These are phyloP conservation scores for Bombus confusus DNA, from an alignment of 1,140 invertebrate genomes.

Conservation along the genomic window DNA sequence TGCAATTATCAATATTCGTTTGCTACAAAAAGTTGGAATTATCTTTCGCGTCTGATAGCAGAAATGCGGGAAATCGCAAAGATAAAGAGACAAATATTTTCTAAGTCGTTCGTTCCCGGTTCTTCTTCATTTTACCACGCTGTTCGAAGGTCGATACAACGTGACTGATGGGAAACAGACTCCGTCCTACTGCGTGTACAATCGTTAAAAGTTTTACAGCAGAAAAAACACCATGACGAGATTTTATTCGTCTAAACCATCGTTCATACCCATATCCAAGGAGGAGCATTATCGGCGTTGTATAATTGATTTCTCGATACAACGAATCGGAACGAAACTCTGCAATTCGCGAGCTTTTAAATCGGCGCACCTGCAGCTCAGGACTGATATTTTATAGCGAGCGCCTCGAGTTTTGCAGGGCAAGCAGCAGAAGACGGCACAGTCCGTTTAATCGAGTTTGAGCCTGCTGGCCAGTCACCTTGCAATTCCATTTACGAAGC, in stretches of 20 bases:
- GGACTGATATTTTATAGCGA: not conserved
- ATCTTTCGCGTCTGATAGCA: not conserved
- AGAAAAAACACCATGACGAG: not conserved
- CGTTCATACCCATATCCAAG: no score
- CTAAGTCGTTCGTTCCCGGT: not conserved
- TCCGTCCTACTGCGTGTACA: not conserved
- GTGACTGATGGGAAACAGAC: not conserved
- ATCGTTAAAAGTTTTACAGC: not conserved
- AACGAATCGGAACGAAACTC: not conserved
- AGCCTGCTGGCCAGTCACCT: not conserved
- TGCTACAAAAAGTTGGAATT: not conserved
- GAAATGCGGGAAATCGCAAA: not conserved
- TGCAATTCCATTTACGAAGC: conserved; percentile 16
- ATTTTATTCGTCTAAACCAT: no score
- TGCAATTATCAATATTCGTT: not conserved
- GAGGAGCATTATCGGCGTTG: not conserved
- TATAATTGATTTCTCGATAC: not conserved
- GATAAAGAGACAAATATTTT: not conserved
- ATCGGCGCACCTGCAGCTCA: not conserved
- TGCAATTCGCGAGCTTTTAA: not conserved
- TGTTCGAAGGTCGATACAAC: no score
- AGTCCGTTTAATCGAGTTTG: conserved; percentile 12
- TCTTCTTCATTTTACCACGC: no score
- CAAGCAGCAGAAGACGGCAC: not conserved
- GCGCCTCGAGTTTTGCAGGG: not conserved